Conservation (phyloP, 92 coral and sea anemone genomes). For the Phymanthus crucifer region DNA sequence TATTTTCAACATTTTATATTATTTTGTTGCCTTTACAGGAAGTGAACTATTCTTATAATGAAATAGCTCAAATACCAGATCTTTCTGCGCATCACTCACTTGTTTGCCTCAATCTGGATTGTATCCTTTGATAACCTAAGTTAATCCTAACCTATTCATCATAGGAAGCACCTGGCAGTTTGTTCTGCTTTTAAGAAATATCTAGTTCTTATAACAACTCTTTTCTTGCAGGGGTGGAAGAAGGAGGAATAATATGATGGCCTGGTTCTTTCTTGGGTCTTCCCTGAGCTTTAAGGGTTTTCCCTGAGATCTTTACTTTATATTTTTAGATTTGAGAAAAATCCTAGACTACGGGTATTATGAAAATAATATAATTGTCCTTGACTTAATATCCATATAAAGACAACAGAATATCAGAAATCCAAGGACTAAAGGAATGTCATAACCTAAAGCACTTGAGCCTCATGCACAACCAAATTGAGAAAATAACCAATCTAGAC, state of each 20-base stretch:
- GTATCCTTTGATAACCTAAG: slow-evolving; percentile 73
- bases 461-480: slow-evolving; percentile 74
- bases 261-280: not conserved
- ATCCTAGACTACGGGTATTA: too few relatives aligned
- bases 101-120: slow-evolving; percentile 63
- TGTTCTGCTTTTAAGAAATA: too few relatives aligned
- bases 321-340: too few relatives aligned
- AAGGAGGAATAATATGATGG: not conserved
- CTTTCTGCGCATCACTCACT: slow-evolving; percentile 81
- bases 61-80: slow-evolving; percentile 70
- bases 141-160: too few relatives aligned
- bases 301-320: not conserved
- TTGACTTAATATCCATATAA: not conserved
- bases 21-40: slow-evolving; percentile 46
- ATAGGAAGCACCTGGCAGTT: too few relatives aligned
- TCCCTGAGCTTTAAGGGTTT: too few relatives aligned
- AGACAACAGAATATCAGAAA: slow-evolving; percentile 84
- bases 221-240: too few relatives aligned
- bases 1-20: not conserved
- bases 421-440: slow-evolving; percentile 78
- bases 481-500: slow-evolving; percentile 70
- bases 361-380: slow-evolving; percentile 14
- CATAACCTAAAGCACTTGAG: slow-evolving; percentile 67
- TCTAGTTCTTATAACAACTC: too few relatives aligned
- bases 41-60: slow-evolving; percentile 80